Evolutionary conservation across 2,888 invertebrate species (phyloP).

Genomic region (Leptodirus hochenwartii): DNA sequence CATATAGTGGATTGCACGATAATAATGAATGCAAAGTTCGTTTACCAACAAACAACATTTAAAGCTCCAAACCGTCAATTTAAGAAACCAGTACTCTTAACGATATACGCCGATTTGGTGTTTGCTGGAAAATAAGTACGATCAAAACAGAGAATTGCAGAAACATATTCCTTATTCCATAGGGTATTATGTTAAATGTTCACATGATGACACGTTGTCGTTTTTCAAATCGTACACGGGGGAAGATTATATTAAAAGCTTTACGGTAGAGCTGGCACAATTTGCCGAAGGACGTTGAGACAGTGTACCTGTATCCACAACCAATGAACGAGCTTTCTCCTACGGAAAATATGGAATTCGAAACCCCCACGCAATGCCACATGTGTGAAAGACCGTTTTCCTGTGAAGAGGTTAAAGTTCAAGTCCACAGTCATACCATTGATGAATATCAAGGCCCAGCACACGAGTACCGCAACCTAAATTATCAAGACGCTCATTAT

Average conservation of each 20-base stretch:
- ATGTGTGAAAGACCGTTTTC: background rate
- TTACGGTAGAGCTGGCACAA: background rate
- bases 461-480: conserved; percentile 1
- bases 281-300: background rate
- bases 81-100: background rate
- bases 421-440: conserved; percentile 3
- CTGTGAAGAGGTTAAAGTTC: conserved; percentile 2
- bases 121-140: background rate
- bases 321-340: background rate
- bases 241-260: background rate
- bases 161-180: background rate
- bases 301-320: background rate
- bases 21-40: background rate
- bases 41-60: background rate
- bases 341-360: background rate
- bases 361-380: background rate
- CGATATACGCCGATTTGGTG: conserved; percentile 1
- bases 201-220: background rate
- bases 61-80: background rate
- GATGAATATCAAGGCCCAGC: background rate
- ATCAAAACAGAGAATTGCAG: background rate
- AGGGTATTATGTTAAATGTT: background rate
- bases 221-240: background rate
- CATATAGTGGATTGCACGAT: background rate
- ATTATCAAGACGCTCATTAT: background rate